Base-by-base conservation (phyloP, 2,113 vertebrate genomes). In the Cisticola juncidis region DNA sequence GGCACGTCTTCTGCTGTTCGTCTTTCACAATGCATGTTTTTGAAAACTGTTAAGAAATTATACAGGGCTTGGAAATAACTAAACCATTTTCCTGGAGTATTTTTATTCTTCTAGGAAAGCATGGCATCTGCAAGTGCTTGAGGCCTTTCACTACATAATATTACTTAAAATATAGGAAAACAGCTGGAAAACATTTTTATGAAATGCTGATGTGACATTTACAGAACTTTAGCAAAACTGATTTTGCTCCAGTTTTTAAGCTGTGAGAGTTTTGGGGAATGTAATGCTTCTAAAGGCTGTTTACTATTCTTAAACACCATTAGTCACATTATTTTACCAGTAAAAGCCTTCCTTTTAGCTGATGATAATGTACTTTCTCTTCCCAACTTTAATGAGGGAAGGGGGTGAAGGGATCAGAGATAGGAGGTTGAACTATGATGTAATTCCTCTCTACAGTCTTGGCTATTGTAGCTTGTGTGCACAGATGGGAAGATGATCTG, bases 1-100 rank as follows among this genome's bases (percentile, higher is more conserved):
- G 50, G 5, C 3, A 28, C 0, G 0, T 56, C 6, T 51, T 81
- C 17, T 62, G 16, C 28, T 8, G 4, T 65, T 69, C 10, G 7
- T 26, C 35, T 42, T 54, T 77, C 50, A 50, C 25, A 78, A 19
- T 45, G 8, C 10, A 14, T n/a, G 17, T 36, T 81, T 81, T 51
- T 78, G 22, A 85, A 88, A 65, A 60, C 24, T 35, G 2, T 23
- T 70, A 13, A 73, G 35, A 88, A 24, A 54, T 69, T 53, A 33
- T 29, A 23, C 8, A 69, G 35, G 33, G 56, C 15, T 60, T 48
- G 35, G 23, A 74, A 85, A 57, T 51, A 82, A 73, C 7, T 11
- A 85, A 84, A 42, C 14, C 3, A 9, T 65, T 81, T 81, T 3
- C 36, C 40, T 48, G 50, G 21, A 45, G 33, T 61, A 61, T 51